Evolutionary conservation across 2,113 vertebrate genomes (phyloP).

Genomic region (Lepus americanus): DNA sequence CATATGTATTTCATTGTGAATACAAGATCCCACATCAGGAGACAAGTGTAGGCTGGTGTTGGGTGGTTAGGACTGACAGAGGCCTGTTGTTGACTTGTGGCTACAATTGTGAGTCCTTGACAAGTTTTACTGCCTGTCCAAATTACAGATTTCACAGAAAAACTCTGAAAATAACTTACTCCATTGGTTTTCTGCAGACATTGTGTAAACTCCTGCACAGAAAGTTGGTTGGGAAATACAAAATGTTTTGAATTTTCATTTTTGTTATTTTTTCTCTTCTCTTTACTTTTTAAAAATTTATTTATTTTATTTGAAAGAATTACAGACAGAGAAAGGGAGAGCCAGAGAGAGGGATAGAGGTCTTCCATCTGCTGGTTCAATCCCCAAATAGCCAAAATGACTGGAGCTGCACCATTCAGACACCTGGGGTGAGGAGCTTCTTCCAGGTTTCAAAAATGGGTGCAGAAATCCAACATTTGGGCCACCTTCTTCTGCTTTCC

Average conservation of each 20-base stretch:
- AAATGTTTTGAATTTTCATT: background rate
- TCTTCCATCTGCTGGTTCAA: too few relatives aligned
- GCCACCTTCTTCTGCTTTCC: too few relatives aligned
- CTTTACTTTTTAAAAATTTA: too few relatives aligned
- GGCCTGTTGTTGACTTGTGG: background rate
- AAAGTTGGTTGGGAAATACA: background rate
- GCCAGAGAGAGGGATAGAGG: too few relatives aligned
- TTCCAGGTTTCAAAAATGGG: too few relatives aligned
- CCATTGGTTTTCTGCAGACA: background rate
- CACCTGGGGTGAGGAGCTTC: too few relatives aligned
- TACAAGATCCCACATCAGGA: background rate
- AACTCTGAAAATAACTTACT: background rate
- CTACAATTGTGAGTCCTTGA: background rate
- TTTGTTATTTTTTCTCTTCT: background rate
- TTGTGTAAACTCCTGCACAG: background rate
- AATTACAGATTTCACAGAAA: background rate
- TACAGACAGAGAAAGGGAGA: too few relatives aligned
- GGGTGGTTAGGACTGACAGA: background rate
- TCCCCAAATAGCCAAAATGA: too few relatives aligned
- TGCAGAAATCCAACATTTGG: too few relatives aligned
- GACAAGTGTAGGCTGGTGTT: background rate
- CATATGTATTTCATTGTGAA: background rate
- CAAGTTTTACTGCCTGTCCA: background rate
- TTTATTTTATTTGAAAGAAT: too few relatives aligned
- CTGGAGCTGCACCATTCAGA: too few relatives aligned